Base-by-base conservation (phyloP, 2,888 invertebrate species). In the Lucinisca nassula region DNA sequence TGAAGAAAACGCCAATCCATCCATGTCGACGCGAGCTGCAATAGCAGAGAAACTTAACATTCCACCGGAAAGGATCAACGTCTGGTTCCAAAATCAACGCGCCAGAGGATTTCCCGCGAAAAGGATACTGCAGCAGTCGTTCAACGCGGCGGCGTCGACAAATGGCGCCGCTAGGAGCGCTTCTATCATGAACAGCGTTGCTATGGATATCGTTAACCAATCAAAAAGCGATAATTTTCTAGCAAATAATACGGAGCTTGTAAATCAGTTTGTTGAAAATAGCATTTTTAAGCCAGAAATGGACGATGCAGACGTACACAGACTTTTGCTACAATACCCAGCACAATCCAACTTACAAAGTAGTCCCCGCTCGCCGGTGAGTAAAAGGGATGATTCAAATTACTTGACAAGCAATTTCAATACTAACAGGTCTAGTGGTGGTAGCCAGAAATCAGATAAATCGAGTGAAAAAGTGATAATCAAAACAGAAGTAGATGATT, bases 71-170 rank as follows among this genome's bases (percentile, higher is more conserved):
- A 83, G 92, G 14, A 88, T 92, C n/a, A 92, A 92, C 73, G 91
- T 92, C 45, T 92, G 92, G 92, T 92, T 92, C 72, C 92, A 92
- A 55, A 92, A 92, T 82, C 92, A 92, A 77, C 85, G 92, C 45
- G 92, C 92, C 21, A 82, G 92, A 40, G 91, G 91, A 27, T 92
- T 92, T 81, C 92, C 92, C 32, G 92, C 92, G 0, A 84, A 88
- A 79, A 90, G 88, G 79, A 85, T 92, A 24, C 78, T 92, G 0
- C 90, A 90, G 58, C 90, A 90, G 72, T 81, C 90, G 14, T 24
- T 84, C 17, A 4, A 67, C 27, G 75, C 49, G n/a, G 75, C 49
- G 17, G 21, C 30, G 8, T 49, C 51, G 4, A 75, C 45, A 2
- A 75, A 75, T 21, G 75, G 51, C 32, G 45, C 75, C 32, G 67